Evolutionary conservation across 1,140 invertebrate genomes (phyloP).

Genomic region (Euglossa dilemma): DNA sequence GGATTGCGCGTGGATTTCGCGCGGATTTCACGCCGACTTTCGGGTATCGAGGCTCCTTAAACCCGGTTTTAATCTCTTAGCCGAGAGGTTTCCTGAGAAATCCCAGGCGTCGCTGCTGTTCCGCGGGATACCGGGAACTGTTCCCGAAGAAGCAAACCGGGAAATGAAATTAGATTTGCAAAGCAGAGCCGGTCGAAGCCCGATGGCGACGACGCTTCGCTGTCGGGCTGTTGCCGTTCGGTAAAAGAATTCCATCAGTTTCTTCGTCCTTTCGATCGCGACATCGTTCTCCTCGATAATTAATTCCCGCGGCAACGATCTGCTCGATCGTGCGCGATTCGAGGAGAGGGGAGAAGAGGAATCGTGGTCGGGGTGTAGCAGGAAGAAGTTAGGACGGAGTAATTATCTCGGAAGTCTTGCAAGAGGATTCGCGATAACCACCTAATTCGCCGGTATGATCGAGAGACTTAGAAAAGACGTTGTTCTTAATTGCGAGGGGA

Average conservation of each 20-base stretch:
- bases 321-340: neutral
- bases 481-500: slow-evolving; percentile 26
- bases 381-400: neutral
- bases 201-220: too few species aligned
- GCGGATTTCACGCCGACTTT: neutral
- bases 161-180: slow-evolving; percentile 57
- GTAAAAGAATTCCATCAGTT: slow-evolving; percentile 12
- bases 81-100: slow-evolving; percentile 38
- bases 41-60: slow-evolving; percentile 16
- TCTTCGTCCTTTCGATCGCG: neutral
- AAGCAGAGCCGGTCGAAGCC: slow-evolving; percentile 14
- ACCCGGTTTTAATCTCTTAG: slow-evolving; percentile 42
- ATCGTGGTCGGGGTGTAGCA: neutral
- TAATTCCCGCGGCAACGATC: neutral
- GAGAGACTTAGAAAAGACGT: slow-evolving; percentile 9
- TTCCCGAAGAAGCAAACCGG: slow-evolving; percentile 36
- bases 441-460: slow-evolving; percentile 15
- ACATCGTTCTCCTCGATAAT: neutral
- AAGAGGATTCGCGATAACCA: slow-evolving; percentile 3
- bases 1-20: neutral
- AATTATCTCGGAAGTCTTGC: slow-evolving; percentile 10
- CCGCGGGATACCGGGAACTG: slow-evolving; percentile 1
- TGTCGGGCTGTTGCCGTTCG: too few species aligned
- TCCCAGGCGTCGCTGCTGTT: slow-evolving; percentile 23
- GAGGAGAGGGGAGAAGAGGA: too few species aligned